Conservation (phyloP, 2,113 vertebrate genomes). For the Setophaga petechia region DNA sequence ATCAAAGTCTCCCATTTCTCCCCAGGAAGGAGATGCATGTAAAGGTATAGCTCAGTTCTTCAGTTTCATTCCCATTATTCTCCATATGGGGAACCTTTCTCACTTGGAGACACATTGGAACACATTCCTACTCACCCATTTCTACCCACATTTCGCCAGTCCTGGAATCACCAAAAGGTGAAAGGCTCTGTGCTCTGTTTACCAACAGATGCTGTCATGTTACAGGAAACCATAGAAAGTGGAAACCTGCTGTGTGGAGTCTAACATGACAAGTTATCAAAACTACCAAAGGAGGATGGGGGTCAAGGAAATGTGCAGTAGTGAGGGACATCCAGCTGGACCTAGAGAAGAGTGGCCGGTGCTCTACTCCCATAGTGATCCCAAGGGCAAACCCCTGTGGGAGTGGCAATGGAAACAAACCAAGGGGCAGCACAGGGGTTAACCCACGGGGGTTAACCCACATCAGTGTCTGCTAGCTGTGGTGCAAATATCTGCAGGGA, state of each 20-base stretch:
- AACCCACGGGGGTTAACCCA: too few species aligned
- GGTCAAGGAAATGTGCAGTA: not conserved
- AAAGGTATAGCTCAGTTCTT: not conserved
- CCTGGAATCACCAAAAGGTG: not conserved
- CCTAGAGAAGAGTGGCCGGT: not conserved
- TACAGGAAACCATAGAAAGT: not conserved
- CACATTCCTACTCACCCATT: not conserved
- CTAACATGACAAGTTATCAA: not conserved
- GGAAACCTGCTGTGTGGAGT: not conserved
- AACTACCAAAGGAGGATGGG: not conserved
- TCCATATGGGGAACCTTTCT: not conserved
- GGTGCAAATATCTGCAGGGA: not conserved
- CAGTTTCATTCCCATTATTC: not conserved
- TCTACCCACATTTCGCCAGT: not conserved
- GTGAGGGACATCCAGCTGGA: not conserved
- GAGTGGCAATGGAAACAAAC: not conserved
- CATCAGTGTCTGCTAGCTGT: not conserved
- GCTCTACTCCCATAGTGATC: too few species aligned
- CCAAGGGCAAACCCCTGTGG: not conserved
- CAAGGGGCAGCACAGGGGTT: not conserved
- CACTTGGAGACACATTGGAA: not conserved
- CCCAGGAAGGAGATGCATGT: not conserved
- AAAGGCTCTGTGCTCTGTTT: not conserved
- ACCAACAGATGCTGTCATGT: not conserved
- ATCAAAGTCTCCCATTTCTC: not conserved